phyloP scores from a whole-genome alignment of 2,113 vertebrate genomes.

The Grammomys surdaster region DNA sequence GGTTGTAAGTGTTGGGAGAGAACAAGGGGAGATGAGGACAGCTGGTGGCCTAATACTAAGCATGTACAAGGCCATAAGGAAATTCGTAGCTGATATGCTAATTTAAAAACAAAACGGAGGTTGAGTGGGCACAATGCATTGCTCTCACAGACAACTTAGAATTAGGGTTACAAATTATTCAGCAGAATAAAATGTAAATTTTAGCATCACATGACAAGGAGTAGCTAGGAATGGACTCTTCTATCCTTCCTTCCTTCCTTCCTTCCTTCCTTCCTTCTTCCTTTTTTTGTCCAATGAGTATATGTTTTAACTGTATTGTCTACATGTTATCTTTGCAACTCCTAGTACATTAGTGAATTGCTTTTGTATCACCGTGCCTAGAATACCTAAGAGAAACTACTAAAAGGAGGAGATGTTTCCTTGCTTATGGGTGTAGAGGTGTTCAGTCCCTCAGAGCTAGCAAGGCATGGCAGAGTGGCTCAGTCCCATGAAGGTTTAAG shows the following conservation, averaged over 20 bases:
- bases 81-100: background rate
- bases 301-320: background rate
- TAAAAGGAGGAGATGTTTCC: background rate
- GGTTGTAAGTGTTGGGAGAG: background rate
- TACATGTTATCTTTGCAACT: background rate
- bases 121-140: background rate
- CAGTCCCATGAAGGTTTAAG: too few species aligned
- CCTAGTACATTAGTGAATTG: background rate
- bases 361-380: background rate
- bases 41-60: background rate
- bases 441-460: background rate
- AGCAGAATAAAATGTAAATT: background rate
- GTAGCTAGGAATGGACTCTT: background rate
- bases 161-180: background rate
- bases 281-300: constrained; percentile 39
- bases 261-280: background rate
- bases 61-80: background rate
- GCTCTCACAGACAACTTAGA: constrained; percentile 7
- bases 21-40: background rate
- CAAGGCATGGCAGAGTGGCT: background rate
- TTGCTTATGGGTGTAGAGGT: background rate
- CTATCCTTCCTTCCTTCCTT: too few species aligned
- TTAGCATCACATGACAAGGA: background rate
- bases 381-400: background rate
- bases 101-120: background rate